Conservation (phyloP, 2,888 invertebrate species). For the Drosophila crucigera region DNA sequence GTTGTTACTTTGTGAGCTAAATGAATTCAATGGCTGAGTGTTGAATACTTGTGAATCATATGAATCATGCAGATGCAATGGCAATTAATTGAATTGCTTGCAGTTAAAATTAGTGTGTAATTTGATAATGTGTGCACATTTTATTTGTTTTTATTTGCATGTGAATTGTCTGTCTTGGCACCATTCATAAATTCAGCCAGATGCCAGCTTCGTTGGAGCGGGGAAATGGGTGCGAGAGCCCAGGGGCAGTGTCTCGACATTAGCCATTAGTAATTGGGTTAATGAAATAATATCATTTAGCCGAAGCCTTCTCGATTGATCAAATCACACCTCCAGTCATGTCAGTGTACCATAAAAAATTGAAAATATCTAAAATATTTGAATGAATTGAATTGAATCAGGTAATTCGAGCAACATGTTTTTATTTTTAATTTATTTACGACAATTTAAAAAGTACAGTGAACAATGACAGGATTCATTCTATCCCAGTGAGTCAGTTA, state of each 20-base stretch:
- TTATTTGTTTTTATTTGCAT: not conserved
- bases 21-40: conserved; percentile 8
- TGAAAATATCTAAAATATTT: not conserved
- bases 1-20: conserved; percentile 16
- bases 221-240: not conserved
- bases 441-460: not conserved
- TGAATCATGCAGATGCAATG: conserved; percentile 31
- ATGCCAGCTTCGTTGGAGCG: not conserved
- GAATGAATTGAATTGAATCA: not conserved
- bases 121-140: conserved; percentile 5
- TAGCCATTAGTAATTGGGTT: not conserved
- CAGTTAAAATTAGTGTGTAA: conserved; percentile 17
- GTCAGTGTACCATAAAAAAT: not conserved
- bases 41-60: not conserved
- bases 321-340: not conserved
- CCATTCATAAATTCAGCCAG: conserved; percentile 18
- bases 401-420: not conserved
- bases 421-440: not conserved
- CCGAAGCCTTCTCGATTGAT: not conserved
- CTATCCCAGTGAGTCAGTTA: not conserved
- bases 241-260: not conserved
- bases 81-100: conserved; percentile 41
- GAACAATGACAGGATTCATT: not conserved
- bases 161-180: not conserved
- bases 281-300: not conserved